A percentile compares a stretch with the other conserved stretches of the same genome.
Evolutionary conservation across 2,113 vertebrate genomes (phyloP).

Genomic region (Leptobrachium ailaonicum): DNA sequence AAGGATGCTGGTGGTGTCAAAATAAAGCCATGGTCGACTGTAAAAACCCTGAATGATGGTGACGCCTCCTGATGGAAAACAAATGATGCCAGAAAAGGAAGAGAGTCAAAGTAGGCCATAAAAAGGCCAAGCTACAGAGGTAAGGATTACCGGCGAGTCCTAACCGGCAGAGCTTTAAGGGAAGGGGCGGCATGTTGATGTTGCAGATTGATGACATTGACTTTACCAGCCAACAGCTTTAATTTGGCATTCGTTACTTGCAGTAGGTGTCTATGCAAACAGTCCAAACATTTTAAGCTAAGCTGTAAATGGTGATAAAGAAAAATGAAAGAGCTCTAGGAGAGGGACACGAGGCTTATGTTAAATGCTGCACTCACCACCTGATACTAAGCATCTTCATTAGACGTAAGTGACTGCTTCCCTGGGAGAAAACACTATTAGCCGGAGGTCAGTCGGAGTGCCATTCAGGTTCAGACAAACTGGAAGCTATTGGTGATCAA

Average conservation of each 20-base stretch:
- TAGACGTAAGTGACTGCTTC: neutral
- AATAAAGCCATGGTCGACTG: too few relatives aligned
- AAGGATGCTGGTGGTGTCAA: too few relatives aligned
- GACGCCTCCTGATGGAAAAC: too few relatives aligned
- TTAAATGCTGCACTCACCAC: neutral
- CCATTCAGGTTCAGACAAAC: neutral
- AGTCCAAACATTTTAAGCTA: neutral
- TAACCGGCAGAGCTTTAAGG: too few relatives aligned
- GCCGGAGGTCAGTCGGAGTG: slow-evolving; percentile 13
- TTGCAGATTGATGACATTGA: too few relatives aligned
- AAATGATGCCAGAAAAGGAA: too few relatives aligned
- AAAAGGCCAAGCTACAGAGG: too few relatives aligned
- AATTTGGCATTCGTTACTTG: neutral
- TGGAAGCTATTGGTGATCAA: neutral
- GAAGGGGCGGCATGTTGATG: too few relatives aligned
- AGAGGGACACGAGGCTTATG: neutral
- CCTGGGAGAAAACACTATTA: neutral
- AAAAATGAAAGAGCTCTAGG: neutral
- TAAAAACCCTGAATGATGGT: too few relatives aligned
- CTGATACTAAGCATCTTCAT: neutral
- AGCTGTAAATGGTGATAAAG: neutral
- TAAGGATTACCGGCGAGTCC: too few relatives aligned
- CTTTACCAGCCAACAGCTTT: neutral
- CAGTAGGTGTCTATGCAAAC: neutral
- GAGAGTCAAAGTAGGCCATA: too few relatives aligned